phyloP scores from a whole-genome alignment of 2,113 vertebrate genomes.

The Prunella fulvescens region DNA sequence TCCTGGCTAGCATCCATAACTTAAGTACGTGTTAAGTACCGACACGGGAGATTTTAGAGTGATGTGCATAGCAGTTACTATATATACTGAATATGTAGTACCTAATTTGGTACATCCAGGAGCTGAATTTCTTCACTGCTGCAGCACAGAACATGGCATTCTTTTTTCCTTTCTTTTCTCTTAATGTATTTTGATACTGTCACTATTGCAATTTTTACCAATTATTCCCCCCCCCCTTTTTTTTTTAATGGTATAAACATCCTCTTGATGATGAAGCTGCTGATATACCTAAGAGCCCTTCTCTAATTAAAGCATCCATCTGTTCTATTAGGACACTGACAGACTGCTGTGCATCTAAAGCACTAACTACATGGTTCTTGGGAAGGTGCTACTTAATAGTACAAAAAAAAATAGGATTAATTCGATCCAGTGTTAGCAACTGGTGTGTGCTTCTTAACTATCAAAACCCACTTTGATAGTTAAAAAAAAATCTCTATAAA shows the following conservation, averaged over 20 bases:
- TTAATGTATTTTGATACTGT: background rate
- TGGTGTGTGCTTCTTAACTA: background rate
- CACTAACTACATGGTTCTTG: background rate
- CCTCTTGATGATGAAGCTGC: background rate
- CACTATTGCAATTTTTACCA: background rate
- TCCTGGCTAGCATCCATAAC: slow-evolving; percentile 18
- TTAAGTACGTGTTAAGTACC: slow-evolving; percentile 13
- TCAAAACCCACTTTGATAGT: background rate
- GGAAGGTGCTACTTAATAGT: background rate
- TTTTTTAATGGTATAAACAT: background rate
- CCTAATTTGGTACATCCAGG: background rate
- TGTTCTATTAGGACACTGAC: background rate
- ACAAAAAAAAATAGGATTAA: background rate
- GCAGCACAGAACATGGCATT: background rate
- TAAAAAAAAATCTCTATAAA: background rate
- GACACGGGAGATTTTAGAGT: background rate
- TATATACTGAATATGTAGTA: background rate
- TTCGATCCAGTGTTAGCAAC: background rate
- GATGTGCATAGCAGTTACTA: background rate
- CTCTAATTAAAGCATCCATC: slow-evolving; percentile 43
- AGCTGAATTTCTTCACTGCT: background rate
- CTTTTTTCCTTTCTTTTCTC: background rate
- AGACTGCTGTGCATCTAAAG: background rate
- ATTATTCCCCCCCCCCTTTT: background rate
- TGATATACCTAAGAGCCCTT: background rate